These are phyloP conservation scores for Mylabris sibirica DNA, from an alignment of 2,888 invertebrate genomes.

Conservation along the genomic window DNA sequence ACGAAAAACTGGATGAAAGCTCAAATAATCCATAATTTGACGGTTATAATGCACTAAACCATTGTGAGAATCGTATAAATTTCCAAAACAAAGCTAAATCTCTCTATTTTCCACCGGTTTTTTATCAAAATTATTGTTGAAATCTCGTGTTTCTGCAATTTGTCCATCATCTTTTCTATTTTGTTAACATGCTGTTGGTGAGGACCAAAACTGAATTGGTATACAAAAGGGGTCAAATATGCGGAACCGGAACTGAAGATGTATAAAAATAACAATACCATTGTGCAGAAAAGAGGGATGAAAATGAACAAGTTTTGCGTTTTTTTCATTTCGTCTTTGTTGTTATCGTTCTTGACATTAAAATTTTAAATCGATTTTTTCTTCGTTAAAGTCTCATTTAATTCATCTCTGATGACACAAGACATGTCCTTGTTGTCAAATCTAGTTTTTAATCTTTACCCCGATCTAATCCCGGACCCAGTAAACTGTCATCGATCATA, in stretches of 20 bases:
- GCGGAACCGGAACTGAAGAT: constrained; percentile 58
- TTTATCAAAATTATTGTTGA: too few species aligned
- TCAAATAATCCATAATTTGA: constrained; percentile 4
- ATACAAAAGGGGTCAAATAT: constrained; percentile 49
- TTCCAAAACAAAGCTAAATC: too few species aligned
- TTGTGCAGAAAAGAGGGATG: neutral
- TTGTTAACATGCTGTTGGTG: neutral
- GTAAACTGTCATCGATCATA: too few species aligned
- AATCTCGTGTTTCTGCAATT: neutral
- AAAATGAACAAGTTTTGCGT: constrained; percentile 3
- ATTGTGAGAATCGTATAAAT: too few species aligned
- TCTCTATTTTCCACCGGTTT: too few species aligned
- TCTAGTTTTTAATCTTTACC: too few species aligned
- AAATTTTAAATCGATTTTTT: neutral
- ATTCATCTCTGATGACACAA: neutral
- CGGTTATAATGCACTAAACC: too few species aligned
- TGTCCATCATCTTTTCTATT: neutral
- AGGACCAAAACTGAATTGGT: neutral
- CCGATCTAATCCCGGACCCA: too few species aligned
- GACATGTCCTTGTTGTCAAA: too few species aligned
- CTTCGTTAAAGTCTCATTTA: neutral
- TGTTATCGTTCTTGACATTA: neutral
- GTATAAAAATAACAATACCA: neutral
- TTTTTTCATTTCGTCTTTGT: neutral
- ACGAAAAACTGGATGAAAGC: too few species aligned